phyloP scores from a whole-genome alignment of 2,888 invertebrate genomes.

The Muschampia plurimacula region DNA sequence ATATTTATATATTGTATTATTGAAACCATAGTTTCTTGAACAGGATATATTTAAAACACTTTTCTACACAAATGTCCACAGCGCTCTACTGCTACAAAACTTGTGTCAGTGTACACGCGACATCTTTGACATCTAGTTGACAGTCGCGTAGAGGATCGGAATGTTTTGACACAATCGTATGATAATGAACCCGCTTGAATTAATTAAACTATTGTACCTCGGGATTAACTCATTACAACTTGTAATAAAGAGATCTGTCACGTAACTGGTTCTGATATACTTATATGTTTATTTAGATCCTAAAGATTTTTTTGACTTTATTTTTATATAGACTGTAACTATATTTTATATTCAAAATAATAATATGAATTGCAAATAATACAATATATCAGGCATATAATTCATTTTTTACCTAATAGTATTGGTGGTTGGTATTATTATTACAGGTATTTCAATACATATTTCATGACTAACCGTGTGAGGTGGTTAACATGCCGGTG shows the following conservation, averaged over 20 bases:
- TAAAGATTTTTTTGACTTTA: not conserved
- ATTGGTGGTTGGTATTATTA: too few species aligned
- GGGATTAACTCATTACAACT: constrained; percentile 66
- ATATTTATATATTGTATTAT: too few species aligned
- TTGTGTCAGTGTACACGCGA: constrained; percentile 47
- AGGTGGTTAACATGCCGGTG: too few species aligned
- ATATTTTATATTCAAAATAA: too few species aligned
- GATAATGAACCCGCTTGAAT: constrained; percentile 66
- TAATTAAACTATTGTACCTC: constrained; percentile 76
- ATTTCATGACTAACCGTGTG: too few species aligned
- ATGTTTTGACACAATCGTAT: constrained; percentile 74
- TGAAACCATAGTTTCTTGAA: not conserved
- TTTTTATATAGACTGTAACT: not conserved
- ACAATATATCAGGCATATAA: too few species aligned
- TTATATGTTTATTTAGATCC: not conserved
- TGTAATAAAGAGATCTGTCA: constrained; percentile 35
- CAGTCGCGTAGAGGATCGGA: constrained; percentile 56
- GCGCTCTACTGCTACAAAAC: not conserved
- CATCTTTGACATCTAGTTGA: constrained; percentile 76
- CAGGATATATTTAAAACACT: not conserved
- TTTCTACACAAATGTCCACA: not conserved
- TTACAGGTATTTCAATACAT: too few species aligned
- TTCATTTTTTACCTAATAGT: too few species aligned
- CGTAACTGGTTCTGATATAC: constrained; percentile 11
- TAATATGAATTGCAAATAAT: too few species aligned